Evolutionary conservation across 2,113 vertebrate genomes (phyloP).

Genomic region (Anoura caudifer): DNA sequence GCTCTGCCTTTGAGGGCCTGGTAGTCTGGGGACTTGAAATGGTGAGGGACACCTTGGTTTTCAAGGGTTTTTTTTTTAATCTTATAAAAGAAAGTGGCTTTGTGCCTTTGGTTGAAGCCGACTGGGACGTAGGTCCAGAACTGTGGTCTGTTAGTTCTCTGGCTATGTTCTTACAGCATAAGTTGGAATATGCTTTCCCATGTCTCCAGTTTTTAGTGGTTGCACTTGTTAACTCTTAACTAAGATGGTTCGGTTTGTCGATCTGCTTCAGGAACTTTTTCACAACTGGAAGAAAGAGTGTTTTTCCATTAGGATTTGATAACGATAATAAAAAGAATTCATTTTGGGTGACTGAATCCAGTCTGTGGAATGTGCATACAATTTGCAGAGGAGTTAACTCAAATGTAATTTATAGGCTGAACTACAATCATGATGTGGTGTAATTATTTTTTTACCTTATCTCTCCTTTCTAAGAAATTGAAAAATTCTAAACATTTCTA

Average conservation of each 20-base stretch:
- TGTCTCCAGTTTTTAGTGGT: background rate
- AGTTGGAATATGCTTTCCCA: background rate
- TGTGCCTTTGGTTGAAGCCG: background rate
- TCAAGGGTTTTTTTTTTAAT: background rate
- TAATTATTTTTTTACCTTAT: slow-evolving; percentile 18
- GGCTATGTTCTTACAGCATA: background rate
- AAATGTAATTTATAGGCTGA: slow-evolving; percentile 20
- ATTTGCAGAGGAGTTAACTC: slow-evolving; percentile 46
- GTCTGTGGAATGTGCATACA: background rate
- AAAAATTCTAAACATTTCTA: background rate
- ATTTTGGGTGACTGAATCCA: slow-evolving; percentile 24
- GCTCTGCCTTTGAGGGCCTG: background rate
- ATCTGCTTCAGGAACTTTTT: slow-evolving; percentile 1
- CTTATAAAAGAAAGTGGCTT: background rate
- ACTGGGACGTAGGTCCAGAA: background rate
- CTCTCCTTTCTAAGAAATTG: slow-evolving; percentile 13
- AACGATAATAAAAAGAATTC: slow-evolving; percentile 16
- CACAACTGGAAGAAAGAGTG: background rate
- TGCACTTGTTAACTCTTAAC: background rate
- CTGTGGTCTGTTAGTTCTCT: background rate
- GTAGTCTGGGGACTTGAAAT: background rate
- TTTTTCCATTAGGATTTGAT: slow-evolving; percentile 19
- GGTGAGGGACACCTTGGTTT: background rate
- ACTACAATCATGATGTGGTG: background rate
- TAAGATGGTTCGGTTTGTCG: background rate